A percentile compares a stretch with the other conserved stretches of the same genome.
These are phyloP conservation scores for Neotoxoptera formosana DNA, from an alignment of 1,140 invertebrate genomes.

Conservation along the genomic window DNA sequence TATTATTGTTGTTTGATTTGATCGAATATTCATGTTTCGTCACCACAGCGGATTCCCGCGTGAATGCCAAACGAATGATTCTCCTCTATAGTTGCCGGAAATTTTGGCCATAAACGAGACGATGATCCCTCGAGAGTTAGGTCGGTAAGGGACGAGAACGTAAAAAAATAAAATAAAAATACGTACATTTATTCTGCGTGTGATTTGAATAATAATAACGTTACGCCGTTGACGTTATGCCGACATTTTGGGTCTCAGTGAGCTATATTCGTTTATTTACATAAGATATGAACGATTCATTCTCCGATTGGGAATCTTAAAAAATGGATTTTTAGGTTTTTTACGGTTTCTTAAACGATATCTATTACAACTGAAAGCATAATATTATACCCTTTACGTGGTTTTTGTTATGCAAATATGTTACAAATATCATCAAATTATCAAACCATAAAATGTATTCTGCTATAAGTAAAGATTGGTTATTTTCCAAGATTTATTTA, in stretches of 20 bases:
- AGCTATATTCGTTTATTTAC: slow-evolving; percentile 37
- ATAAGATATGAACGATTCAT: slow-evolving; percentile 9
- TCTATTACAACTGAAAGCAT: not conserved
- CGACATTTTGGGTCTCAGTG: not conserved
- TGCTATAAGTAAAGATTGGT: not conserved
- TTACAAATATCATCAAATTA: not conserved
- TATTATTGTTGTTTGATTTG: slow-evolving; percentile 25
- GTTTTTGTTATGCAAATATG: not conserved
- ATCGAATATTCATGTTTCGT: slow-evolving; percentile 21
- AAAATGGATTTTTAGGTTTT: not conserved
- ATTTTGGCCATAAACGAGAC: slow-evolving; percentile 41
- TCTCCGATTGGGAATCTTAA: not conserved
- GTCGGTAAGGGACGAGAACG: slow-evolving; percentile 4
- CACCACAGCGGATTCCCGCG: not conserved
- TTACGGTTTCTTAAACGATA: not conserved
- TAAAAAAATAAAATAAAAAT: slow-evolving; percentile 21
- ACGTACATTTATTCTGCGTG: not conserved
- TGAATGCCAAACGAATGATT: not conserved
- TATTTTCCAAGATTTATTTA: not conserved
- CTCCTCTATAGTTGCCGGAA: not conserved
- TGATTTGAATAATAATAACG: slow-evolving; percentile 51
- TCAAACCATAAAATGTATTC: not conserved
- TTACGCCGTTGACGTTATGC: slow-evolving; percentile 24
- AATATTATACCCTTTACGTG: not conserved
- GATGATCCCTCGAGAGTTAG: slow-evolving; percentile 37